Evolutionary conservation across 2,113 vertebrate species (phyloP).

Genomic region (Miniopterus natalensis): DNA sequence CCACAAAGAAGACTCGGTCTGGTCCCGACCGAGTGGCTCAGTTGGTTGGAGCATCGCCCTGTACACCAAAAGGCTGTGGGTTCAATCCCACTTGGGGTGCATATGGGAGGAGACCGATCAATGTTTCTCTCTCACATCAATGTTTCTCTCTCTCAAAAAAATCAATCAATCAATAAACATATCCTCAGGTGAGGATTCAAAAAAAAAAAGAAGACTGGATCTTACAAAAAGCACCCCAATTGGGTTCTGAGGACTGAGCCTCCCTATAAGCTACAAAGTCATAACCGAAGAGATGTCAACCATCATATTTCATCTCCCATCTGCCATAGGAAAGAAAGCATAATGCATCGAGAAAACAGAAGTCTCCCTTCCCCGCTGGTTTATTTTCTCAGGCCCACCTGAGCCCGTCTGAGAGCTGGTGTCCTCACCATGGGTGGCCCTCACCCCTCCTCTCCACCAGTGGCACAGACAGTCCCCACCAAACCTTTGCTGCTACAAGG

Average conservation of each 20-base stretch:
- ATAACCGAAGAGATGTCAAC: neutral
- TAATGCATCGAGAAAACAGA: neutral
- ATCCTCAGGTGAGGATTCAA: no score
- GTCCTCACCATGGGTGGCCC: fast-evolving
- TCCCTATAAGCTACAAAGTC: neutral
- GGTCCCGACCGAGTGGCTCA: no score
- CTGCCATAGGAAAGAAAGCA: neutral
- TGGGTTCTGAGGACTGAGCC: neutral
- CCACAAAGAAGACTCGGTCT: neutral
- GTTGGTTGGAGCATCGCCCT: no score
- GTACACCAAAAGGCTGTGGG: no score
- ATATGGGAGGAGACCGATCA: no score
- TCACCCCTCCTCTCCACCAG: no score
- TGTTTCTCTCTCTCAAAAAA: no score
- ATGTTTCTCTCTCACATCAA: no score
- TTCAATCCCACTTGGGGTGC: no score
- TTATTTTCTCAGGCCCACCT: neutral
- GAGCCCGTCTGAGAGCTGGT: no score
- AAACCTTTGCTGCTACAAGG: neutral
- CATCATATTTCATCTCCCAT: fast-evolving
- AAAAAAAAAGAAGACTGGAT: neutral
- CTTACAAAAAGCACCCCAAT: neutral
- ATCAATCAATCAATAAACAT: no score
- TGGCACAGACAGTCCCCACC: neutral
- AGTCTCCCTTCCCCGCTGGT: neutral